Evolutionary conservation across 1,140 invertebrate genomes (phyloP).

Genomic region (Rhynchophorus ferrugineus): DNA sequence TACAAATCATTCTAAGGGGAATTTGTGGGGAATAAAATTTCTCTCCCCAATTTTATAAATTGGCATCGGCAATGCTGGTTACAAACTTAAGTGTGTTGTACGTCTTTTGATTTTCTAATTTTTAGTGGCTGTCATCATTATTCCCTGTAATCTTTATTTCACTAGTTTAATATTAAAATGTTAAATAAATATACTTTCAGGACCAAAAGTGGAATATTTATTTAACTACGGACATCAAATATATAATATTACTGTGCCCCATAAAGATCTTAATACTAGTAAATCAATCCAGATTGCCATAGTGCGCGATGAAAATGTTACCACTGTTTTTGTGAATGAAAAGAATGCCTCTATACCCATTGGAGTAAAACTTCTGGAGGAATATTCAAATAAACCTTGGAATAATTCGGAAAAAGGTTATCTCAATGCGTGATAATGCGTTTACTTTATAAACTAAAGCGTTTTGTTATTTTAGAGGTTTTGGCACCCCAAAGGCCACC

Average conservation of each 20-base stretch:
- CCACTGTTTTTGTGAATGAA: conserved; percentile 77
- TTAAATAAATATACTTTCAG: conserved; percentile 34
- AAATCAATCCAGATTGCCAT: conserved; percentile 81
- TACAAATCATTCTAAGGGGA: too few relatives aligned
- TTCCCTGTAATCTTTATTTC: too few relatives aligned
- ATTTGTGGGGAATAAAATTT: too few relatives aligned
- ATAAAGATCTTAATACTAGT: conserved; percentile 66
- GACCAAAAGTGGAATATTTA: conserved; percentile 64
- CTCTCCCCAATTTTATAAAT: too few relatives aligned
- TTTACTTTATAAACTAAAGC: conserved; percentile 3
- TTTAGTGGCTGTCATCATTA: too few relatives aligned
- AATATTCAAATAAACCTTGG: conserved; percentile 78
- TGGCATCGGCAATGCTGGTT: too few relatives aligned
- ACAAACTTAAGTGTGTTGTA: too few relatives aligned
- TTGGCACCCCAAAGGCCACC: conserved; percentile 75
- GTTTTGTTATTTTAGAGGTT: conserved; percentile 66
- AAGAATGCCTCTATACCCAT: conserved; percentile 62
- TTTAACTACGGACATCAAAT: conserved; percentile 78
- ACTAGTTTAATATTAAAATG: too few relatives aligned
- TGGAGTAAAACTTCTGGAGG: conserved; percentile 60
- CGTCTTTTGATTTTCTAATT: too few relatives aligned
- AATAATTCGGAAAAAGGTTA: conserved; percentile 69
- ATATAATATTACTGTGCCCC: conserved; percentile 66
- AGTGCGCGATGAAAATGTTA: conserved; percentile 60
- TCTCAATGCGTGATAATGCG: too few relatives aligned